Conservation (phyloP, 2,888 invertebrate genomes). For the Meliscaeva auricollis region DNA sequence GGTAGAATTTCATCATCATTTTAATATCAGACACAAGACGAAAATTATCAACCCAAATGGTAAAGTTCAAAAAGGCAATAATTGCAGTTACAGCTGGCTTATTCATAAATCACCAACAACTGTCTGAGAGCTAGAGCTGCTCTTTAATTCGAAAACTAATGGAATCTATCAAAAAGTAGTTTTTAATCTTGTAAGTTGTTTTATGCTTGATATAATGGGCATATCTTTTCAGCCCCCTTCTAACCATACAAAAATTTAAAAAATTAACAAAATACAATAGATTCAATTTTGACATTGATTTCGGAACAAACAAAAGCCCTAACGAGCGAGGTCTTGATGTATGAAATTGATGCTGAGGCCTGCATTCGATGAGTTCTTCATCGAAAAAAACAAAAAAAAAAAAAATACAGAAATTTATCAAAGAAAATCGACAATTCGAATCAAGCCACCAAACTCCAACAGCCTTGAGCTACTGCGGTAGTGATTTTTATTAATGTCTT, state of each 20-base stretch:
- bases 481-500: constrained; percentile 36
- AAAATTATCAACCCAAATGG: constrained; percentile 1
- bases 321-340: constrained; percentile 15
- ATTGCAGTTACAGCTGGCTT: constrained; percentile 12
- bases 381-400: not conserved
- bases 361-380: constrained; percentile 11
- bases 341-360: constrained; percentile 26
- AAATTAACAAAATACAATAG: constrained; percentile 29
- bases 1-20: not conserved
- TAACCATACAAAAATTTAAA: not conserved
- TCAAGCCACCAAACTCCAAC: constrained; percentile 7
- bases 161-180: constrained; percentile 35
- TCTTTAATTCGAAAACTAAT: constrained; percentile 53
- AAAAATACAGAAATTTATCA: constrained; percentile 1
- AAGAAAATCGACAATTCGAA: constrained; percentile 44
- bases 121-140: not conserved
- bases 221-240: not conserved
- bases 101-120: constrained; percentile 15
- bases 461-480: constrained; percentile 66
- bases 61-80: constrained; percentile 21
- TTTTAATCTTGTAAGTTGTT: constrained; percentile 30
- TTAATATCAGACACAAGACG: not conserved
- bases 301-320: constrained; percentile 38
- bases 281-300: constrained; percentile 57
- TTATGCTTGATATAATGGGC: not conserved